Base-by-base conservation (phyloP, 2,888 invertebrate genomes). In the Hyposoter didymator region DNA sequence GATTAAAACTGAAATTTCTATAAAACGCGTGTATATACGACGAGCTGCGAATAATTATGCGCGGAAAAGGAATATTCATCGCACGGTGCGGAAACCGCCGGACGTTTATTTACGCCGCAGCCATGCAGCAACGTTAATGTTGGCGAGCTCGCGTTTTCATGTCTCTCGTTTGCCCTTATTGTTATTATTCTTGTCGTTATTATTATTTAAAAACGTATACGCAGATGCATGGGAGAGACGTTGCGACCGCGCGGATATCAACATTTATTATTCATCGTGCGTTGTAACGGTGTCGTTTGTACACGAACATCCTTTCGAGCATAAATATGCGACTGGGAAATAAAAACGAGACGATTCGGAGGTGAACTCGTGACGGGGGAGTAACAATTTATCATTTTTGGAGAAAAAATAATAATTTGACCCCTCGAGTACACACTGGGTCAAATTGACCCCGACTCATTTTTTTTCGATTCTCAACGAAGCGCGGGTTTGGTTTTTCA, bases 261-360 rank as follows among this genome's bases (percentile, higher is more conserved):
- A 90, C 90, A 90, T 91, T 91, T 91, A 92, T 92, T 92, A 92
- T 92, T 91, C 91, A 91, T 85, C 87, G 89, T 87, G 89, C 89
- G 89, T 91, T 39, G 45, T 82, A 92, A 91, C 91, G 92, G 91
- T 90, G 90, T 88, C 91, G 90, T 89, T 89, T 85, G 90, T 88
- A 84, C 70, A 78, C 82, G 82, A 82, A 80, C 85, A 76, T 82
- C 79, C 84, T 59, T 82, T 83, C 84, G 78, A 78, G 82, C 82
- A 76, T 49, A 73, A 47, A 76, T 55, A 55, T 67, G 74, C 79
- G 5, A 17, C 22, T 67, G 3, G 0, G 19, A 39, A 67, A 43
- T 67, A 7, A 35, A 35, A 35, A 35, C n/a, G 35, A 35, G 35
- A n/a, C 14, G n/a, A 64, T 10, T 35, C 17, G n/a, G 7, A 32